Conservation (phyloP, 92 coral and sea anemone species). For the Actinernus sp. region DNA sequence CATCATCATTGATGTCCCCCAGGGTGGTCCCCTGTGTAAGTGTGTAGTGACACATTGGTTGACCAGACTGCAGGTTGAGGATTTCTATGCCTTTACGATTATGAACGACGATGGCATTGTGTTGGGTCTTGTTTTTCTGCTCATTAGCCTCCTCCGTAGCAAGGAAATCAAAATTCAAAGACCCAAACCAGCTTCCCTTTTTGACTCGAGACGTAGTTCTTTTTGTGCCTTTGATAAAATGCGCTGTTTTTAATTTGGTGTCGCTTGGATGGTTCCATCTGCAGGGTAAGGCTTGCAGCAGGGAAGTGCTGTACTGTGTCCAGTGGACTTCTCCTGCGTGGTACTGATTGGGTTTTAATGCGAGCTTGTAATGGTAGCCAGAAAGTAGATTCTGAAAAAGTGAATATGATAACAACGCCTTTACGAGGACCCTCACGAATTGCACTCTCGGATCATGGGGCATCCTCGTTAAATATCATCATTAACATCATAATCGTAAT, state of each 20-base stretch:
- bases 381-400: constrained; percentile 54
- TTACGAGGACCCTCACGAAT: too few species aligned
- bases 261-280: constrained; percentile 84
- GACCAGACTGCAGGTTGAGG: constrained; percentile 73
- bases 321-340: constrained; percentile 92
- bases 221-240: constrained; percentile 60
- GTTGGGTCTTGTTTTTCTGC: constrained; percentile 2
- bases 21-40: constrained; percentile 63
- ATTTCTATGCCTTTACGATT: constrained; percentile 81
- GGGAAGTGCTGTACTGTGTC: constrained; percentile 78
- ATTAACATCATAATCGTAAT: too few species aligned
- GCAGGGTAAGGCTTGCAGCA: constrained; percentile 70
- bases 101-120: constrained; percentile 78
- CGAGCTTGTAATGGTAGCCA: constrained; percentile 90
- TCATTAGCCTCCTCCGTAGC: not conserved
- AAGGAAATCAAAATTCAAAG: constrained; percentile 7
- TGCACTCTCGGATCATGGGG: too few species aligned
- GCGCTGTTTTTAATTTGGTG: constrained; percentile 45
- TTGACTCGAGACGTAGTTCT: not conserved
- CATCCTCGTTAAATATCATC: too few species aligned
- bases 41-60: constrained; percentile 74
- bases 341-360: constrained; percentile 76
- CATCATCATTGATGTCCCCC: constrained; percentile 88
- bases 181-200: constrained; percentile 10
- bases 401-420: not conserved